Conservation (phyloP, 2,797 vertebrate genomes). For the Bucorvus abyssinicus region DNA sequence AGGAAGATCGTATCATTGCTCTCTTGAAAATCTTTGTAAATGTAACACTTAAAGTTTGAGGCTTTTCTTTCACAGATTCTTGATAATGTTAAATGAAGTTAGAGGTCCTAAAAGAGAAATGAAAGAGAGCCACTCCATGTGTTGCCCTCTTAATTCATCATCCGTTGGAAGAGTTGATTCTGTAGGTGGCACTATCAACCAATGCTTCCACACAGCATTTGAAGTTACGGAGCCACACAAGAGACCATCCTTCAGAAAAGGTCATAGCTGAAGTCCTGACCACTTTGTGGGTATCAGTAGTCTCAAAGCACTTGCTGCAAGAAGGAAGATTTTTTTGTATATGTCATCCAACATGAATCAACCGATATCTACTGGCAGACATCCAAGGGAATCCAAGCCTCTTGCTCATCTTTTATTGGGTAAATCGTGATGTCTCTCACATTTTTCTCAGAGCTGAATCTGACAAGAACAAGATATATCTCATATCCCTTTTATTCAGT, state of each 20-base stretch:
- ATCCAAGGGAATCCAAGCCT: background rate
- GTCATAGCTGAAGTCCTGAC: background rate
- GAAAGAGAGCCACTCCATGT: background rate
- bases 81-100: background rate
- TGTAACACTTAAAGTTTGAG: background rate
- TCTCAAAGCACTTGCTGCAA: background rate
- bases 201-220: background rate
- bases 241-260: background rate
- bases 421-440: background rate
- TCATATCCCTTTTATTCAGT: background rate
- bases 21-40: background rate
- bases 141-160: background rate
- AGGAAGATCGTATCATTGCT: background rate
- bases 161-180: background rate
- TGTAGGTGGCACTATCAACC: slow-evolving; percentile 17
- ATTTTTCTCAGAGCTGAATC: background rate
- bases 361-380: background rate
- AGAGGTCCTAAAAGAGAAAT: background rate
- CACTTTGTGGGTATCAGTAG: background rate
- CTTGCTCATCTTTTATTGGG: background rate
- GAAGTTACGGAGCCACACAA: background rate
- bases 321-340: background rate
- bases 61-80: background rate
- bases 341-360: background rate
- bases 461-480: background rate